phyloP scores from a whole-genome alignment of 2,113 vertebrate species.

The Pygoscelis adeliae region DNA sequence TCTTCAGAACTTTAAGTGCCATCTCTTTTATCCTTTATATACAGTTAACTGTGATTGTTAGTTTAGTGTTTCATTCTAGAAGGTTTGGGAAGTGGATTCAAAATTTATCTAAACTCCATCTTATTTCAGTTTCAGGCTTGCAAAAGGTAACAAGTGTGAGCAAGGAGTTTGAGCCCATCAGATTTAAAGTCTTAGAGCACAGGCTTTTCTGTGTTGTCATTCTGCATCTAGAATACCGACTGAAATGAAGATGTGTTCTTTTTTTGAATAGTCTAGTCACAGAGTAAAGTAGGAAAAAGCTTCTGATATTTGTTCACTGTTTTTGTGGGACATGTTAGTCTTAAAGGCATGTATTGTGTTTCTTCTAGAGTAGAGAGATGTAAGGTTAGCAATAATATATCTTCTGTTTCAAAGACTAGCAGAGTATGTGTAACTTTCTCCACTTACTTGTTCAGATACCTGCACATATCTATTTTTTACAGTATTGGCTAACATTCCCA shows the following conservation, averaged over 20 bases:
- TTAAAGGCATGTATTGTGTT: neutral
- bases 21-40: neutral
- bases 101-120: neutral
- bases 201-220: neutral
- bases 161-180: neutral
- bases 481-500: neutral
- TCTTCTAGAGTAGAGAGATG: neutral
- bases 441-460: neutral
- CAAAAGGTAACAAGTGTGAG: neutral
- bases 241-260: neutral
- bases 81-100: neutral
- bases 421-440: neutral
- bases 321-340: neutral
- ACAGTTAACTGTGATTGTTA: neutral
- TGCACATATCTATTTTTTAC: neutral
- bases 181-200: neutral
- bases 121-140: neutral
- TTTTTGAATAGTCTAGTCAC: neutral
- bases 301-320: neutral
- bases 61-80: neutral
- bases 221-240: neutral
- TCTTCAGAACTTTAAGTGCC: neutral
- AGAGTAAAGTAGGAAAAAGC: neutral
- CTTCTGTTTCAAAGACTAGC: neutral
- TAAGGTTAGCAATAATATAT: neutral